Percentiles rank a stretch among this genome's conserved stretches.
phyloP scores from a whole-genome alignment of 1,140 invertebrate genomes.

The Drosophila eugracilis region DNA sequence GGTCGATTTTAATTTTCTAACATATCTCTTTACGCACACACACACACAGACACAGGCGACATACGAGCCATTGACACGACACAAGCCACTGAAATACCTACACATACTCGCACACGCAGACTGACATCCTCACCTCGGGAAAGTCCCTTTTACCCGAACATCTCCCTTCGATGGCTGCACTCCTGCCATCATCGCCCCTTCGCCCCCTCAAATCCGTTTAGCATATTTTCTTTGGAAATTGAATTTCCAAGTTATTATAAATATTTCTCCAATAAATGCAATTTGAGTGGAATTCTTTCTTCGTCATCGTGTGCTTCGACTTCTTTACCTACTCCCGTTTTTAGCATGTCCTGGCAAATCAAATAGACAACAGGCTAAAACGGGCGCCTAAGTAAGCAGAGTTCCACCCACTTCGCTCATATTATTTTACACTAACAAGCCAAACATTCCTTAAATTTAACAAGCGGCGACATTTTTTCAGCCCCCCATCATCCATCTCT shows the following conservation, averaged over 20 bases:
- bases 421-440: conserved; percentile 80
- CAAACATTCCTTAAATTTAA: conserved; percentile 67
- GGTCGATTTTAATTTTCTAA: conserved; percentile 80
- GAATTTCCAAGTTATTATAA: conserved; percentile 82
- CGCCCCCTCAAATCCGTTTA: conserved; percentile 66
- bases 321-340: conserved; percentile 16
- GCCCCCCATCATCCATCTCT: conserved; percentile 42
- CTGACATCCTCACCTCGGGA: conserved; percentile 29
- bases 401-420: conserved; percentile 25
- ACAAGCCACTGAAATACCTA: conserved; percentile 23
- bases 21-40: conserved; percentile 52
- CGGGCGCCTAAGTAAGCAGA: conserved; percentile 27
- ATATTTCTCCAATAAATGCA: conserved; percentile 78
- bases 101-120: conserved; percentile 6
- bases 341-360: conserved; percentile 39
- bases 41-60: conserved; percentile 29
- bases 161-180: conserved; percentile 19
- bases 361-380: conserved; percentile 46
- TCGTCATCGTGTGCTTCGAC: neutral
- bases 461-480: conserved; percentile 62
- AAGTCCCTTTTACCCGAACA: neutral
- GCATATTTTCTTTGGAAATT: conserved; percentile 82
- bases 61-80: conserved; percentile 35
- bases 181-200: neutral
- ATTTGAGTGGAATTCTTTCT: conserved; percentile 72